Base-by-base conservation (phyloP, 2,888 invertebrate genomes). In the Liopterus haemorrhoidalis region DNA sequence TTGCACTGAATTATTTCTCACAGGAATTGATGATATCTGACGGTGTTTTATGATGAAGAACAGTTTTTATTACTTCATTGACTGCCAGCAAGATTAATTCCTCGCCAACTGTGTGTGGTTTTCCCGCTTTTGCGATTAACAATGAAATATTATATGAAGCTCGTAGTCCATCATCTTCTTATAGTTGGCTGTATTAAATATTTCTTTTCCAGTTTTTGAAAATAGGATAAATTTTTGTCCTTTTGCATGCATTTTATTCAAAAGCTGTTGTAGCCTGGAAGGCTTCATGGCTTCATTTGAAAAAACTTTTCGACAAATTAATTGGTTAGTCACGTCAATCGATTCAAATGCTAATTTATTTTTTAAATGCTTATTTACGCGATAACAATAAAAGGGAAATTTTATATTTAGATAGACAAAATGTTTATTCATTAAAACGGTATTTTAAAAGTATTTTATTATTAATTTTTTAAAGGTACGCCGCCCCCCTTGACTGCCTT, bases 21-120 rank as follows among this genome's bases (percentile, higher is more conserved):
- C 53, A 46, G 54, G 52, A 57, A 54, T 59, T 56, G 12, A 21
- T 37, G n/a, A 37, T 38, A 54, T 58, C 59, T 53, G 37, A 54
- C 50, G 59, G 46, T 52, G 56, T 49, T 53, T 59, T 59, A 54
- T 62, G n/a, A n/a, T n/a, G 59, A 48, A 58, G 41, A 53, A 63
- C 57, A 58, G 56, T 61, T 49, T 48, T 50, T 52, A 58, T 49
- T 47, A 58, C 54, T 53, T 59, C 54, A 55, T 55, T 51, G 55
- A 59, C 46, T 38, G 58, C 55, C 36, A 56, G 55, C 45, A 59
- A 57, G 57, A 58, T 60, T 50, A 54, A 51, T 57, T 65, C 20
- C 42, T 57, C 50, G 47, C 55, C 57, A 37, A 56, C 57, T 38
- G 54, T 53, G 38, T 56, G 54, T 30, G 52, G 52, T 52, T 57